Base-by-base conservation (phyloP, 2,797 vertebrate genomes). In the Limosa lapponica region DNA sequence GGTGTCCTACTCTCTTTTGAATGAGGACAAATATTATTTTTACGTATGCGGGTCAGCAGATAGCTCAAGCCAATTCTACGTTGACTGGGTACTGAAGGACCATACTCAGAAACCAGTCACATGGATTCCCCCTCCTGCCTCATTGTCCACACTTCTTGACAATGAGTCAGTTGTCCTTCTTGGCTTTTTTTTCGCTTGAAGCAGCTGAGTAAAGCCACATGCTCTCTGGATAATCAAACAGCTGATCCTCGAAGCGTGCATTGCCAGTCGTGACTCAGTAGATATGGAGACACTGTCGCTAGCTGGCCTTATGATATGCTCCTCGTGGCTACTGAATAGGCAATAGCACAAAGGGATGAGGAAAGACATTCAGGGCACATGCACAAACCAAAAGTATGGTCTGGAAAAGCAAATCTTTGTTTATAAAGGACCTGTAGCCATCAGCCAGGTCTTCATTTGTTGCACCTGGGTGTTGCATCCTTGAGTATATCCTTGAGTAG, bases 131-230 rank as follows among this genome's bases (percentile, higher is more conserved):
- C n/a, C 86, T 96, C 59, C 87, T 88, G 91, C 89, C 87, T 95
- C 74, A 8, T 54, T 87, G 86, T 81, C 83, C 86, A 44, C 34
- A 18, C 49, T 95, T 80, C 67, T 55, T 13, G 34, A 96, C 95
- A 97, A 95, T 95, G 75, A 82, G 37, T 84, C 92, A 92, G 71
- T 96, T 96, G 94, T 96, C 91, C 67, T 27, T 65, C 87, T 84
- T 84, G 67, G 46, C 80, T 88, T 91, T 81, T 74, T 90, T 90
- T 90, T 82, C 62, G 55, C 80, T 41, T 46, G 46, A 28, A 95
- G 93, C 96, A 95, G 95, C 94, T 95, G 95, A 96, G 90, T 87
- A 57, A 87, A 95, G 94, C 93, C 95, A 96, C 94, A 89, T 95
- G 96, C 83, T 96, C 74, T 85, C 64, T 85, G 52, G 90, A 89